Base-by-base conservation (phyloP, 2,797 vertebrate genomes). In the Channa striata region DNA sequence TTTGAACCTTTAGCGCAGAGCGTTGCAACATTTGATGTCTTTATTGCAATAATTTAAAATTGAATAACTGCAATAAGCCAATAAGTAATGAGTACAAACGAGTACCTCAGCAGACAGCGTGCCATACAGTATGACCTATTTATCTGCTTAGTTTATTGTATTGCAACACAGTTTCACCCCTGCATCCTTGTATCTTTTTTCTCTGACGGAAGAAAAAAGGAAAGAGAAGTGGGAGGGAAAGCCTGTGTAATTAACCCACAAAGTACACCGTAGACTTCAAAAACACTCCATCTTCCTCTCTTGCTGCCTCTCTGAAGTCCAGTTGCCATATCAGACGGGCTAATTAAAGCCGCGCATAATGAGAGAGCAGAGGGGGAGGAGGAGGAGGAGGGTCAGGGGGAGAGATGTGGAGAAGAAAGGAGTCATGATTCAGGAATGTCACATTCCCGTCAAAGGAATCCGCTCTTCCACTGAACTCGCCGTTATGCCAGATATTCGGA, bases 261-360 rank as follows among this genome's bases (percentile, higher is more conserved):
- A 88, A 83, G 68, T 82, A 67, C 58, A 65, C 80, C 57, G 81
- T 74, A 23, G 42, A 82, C 85, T 87, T 89, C 72, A 90, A 80
- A 83, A 73, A 57, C 52, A 65, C 64, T 72, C 75, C 5, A 68
- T 90, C 87, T 82, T 66, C 63, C 74, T 63, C 66, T 52, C 74
- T 79, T 10, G 19, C 74, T 13, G 52, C 75, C 82, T 80, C 86
- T 90, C 89, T 90, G 87, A 91, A 88, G 88, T 88, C 87, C 88
- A 30, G 81, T 64, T 80, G 69, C 75, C 34, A 51, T 66, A 89
- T 89, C 86, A 88, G 80, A 86, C 36, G 25, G 53, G 68, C 86
- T 89, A 89, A 91, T 91, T 91, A 90, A 86, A 82, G 79, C 74
- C 14, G 77, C 80, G 23, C 69, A 72, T 89, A 91, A 91, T 87